Evolutionary conservation across 1,140 invertebrate species (phyloP).

Genomic region (Musca vetustissima): DNA sequence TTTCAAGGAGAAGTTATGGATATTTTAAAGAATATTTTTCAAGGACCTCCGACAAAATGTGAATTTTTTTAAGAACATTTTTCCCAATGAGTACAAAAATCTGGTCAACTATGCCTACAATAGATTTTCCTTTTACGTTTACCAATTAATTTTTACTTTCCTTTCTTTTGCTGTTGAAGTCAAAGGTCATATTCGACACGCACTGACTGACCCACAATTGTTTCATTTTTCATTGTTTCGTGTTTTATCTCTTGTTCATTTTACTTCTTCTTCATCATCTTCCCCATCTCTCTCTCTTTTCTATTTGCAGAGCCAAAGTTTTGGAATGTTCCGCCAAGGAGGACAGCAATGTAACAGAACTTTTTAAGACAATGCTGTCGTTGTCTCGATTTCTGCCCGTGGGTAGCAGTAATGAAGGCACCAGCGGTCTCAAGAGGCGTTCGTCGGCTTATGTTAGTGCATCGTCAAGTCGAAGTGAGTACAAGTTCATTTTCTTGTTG

Average conservation of each 20-base stretch:
- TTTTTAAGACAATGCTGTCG: conserved; percentile 72
- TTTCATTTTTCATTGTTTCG: too few relatives aligned
- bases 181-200: background rate
- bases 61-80: too few relatives aligned
- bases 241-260: background rate
- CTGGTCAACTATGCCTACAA: too few relatives aligned
- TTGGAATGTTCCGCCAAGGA: conserved; percentile 83
- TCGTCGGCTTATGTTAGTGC: conserved; percentile 73
- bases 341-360: conserved; percentile 74
- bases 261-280: conserved; percentile 16
- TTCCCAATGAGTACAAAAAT: too few relatives aligned
- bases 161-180: background rate
- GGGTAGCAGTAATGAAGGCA: conserved; percentile 61
- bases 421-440: conserved; percentile 67
- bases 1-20: too few relatives aligned
- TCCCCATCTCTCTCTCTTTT: conserved; percentile 12
- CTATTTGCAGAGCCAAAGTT: conserved; percentile 66
- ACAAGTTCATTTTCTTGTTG: background rate
- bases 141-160: too few relatives aligned
- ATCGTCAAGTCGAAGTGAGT: conserved; percentile 60
- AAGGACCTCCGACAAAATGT: too few relatives aligned
- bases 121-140: too few relatives aligned
- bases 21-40: too few relatives aligned
- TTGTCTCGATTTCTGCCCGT: conserved; percentile 67
- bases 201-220: too few relatives aligned